Evolutionary conservation across 2,113 vertebrate genomes (phyloP).

Genomic region (Rhinopomastus cyanomelas): DNA sequence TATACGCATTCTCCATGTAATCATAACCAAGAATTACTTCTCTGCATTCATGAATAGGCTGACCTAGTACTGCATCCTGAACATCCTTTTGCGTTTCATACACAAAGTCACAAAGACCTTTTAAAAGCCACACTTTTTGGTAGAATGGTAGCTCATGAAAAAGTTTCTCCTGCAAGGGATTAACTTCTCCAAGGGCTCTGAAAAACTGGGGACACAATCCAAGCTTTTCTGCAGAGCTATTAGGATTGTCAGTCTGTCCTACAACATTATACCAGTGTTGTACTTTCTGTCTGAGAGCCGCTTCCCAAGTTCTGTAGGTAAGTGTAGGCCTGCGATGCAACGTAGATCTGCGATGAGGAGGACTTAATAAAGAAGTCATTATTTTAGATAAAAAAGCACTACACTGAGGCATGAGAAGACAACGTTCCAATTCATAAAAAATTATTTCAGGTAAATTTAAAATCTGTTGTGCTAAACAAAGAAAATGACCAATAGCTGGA

Average conservation of each 20-base stretch:
- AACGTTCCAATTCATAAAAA: conserved; percentile 95
- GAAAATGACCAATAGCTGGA: conserved; percentile 96
- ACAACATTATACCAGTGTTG: conserved; percentile 88
- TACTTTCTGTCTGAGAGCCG: conserved; percentile 87
- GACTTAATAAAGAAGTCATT: conserved; percentile 94
- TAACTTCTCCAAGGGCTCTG: conserved; percentile 85
- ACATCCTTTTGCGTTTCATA: conserved; percentile 96
- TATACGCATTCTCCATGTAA: conserved; percentile 89
- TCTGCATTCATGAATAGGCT: conserved; percentile 97
- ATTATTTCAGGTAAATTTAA: conserved; percentile 96
- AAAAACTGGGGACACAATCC: conserved; percentile 94
- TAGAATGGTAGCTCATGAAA: conserved; percentile 92
- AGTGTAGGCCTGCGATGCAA: conserved; percentile 88
- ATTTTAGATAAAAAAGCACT: conserved; percentile 92
- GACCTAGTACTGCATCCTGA: conserved; percentile 91
- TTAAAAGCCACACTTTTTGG: conserved; percentile 94
- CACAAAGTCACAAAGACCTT: conserved; percentile 93
- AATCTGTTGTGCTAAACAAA: conserved; percentile 94
- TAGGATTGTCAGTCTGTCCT: conserved; percentile 83
- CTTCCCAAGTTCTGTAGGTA: conserved; percentile 92
- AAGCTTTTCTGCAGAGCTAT: conserved; percentile 85
- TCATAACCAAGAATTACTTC: conserved; percentile 98
- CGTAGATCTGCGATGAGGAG: conserved; percentile 84
- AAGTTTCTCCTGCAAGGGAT: conserved; percentile 86
- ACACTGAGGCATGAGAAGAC: conserved; percentile 95